These are phyloP conservation scores for Mormoops blainvillei DNA, from an alignment of 2,113 vertebrate genomes.

Conservation along the genomic window DNA sequence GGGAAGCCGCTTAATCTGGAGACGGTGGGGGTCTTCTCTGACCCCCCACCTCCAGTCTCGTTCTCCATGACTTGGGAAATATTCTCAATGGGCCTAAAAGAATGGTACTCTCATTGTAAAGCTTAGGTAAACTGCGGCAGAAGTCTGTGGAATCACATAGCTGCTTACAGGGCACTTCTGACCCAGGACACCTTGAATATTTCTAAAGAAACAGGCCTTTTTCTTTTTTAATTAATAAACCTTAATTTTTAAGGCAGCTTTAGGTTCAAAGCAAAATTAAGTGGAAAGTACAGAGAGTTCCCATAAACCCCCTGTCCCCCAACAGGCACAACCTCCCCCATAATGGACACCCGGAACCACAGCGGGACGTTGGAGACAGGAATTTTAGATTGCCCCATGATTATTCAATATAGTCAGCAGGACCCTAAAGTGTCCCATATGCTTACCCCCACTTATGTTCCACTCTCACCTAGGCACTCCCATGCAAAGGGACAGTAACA, in stretches of 20 bases:
- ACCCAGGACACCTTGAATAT: background rate
- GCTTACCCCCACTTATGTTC: background rate
- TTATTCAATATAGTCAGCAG: background rate
- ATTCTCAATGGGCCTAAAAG: background rate
- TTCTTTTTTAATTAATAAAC: background rate
- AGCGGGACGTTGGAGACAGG: background rate
- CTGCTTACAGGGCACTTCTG: background rate
- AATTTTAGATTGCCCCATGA: background rate
- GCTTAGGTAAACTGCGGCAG: background rate
- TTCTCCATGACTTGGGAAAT: background rate
- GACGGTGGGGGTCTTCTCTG: background rate
- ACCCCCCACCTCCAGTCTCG: background rate
- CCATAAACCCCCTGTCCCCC: background rate
- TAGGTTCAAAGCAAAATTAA: conserved; percentile 1
- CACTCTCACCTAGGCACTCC: background rate
- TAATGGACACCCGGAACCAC: background rate
- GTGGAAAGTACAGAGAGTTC: background rate
- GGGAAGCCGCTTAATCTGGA: background rate
- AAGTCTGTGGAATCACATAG: background rate
- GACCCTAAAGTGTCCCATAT: background rate
- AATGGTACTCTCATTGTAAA: background rate
- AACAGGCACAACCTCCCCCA: background rate
- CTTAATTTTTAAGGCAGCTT: background rate
- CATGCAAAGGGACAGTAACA: background rate
- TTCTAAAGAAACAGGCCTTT: conserved; percentile 15